Base-by-base conservation (phyloP, 2,888 invertebrate genomes). In the Amphipoea oculea region DNA sequence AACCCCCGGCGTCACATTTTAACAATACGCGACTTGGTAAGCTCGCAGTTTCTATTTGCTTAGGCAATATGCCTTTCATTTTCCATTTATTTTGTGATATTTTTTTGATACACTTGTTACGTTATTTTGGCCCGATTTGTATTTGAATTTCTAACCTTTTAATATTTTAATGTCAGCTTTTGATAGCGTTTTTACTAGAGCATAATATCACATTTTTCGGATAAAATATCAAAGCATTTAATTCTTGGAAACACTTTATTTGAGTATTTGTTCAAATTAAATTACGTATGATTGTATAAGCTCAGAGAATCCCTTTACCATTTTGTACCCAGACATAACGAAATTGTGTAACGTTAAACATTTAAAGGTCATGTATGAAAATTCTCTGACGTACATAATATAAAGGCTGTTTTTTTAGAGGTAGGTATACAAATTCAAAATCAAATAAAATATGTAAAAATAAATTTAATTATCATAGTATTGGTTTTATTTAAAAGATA, bases 1-100 rank as follows among this genome's bases (percentile, higher is more conserved):
- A 79, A 85, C 89, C 89, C 86, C 84, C 23, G 86, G 90, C 91
- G 89, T 90, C 92, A 92, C 91, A 91, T 93, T 94, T 91, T 80
- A 89, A 90, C 91, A 90, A 89, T 88, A 88, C 87, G 78, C 76
- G 87, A 86, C 85, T 91, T 89, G 84, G 83, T 79, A 86, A 88
- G 84, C 85, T 79, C 87, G 69, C 85, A 76, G 82, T 76, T 79
- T 82, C 75, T 86, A 85, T 89, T 89, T 89, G 79, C 82, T 78
- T 79, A 84, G 78, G 79, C 84, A 84, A 82, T 86, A 78, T 73
- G 78, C 70, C 77, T 83, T 82, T 74, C 36, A 78, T 81, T 81
- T 69, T 66, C 66, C 74, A 73, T 45, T 75, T 86, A 71, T 78
- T 76, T 71, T 74, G 42, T 69, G 14, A 73, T 75, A 73, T 62